Evolutionary conservation across 2,888 invertebrate genomes (phyloP).

Genomic region (Cataglyphis altisquamis): DNA sequence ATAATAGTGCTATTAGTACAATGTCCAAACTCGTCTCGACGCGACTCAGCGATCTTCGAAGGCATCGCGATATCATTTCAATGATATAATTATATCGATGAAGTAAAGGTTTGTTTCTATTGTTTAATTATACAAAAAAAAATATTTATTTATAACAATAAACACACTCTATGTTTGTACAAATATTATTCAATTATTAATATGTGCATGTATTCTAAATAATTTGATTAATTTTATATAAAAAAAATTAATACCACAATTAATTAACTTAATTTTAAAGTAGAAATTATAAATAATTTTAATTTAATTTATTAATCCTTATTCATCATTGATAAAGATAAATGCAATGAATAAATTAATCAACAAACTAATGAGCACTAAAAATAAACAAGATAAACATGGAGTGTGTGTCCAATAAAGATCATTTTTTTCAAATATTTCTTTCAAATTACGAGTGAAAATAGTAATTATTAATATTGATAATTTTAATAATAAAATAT

Average conservation of each 20-base stretch:
- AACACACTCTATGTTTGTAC: neutral
- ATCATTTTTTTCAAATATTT: neutral
- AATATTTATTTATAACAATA: neutral
- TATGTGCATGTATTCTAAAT: neutral
- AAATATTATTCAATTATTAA: conserved; percentile 3
- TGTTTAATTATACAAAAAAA: neutral
- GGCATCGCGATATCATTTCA: conserved; percentile 4
- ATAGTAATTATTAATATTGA: neutral
- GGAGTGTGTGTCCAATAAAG: neutral
- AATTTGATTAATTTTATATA: conserved; percentile 16
- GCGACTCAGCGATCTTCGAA: conserved; percentile 27
- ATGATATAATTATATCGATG: conserved; percentile 9
- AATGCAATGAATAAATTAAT: neutral
- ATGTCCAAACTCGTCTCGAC: conserved; percentile 19
- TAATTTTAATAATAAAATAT: neutral
- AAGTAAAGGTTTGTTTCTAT: neutral
- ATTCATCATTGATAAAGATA: neutral
- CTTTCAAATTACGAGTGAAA: neutral
- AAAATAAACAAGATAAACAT: neutral
- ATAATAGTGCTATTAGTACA: conserved; percentile 19
- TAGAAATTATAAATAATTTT: neutral
- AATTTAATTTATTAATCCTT: neutral
- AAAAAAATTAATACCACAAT: neutral
- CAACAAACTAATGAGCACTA: neutral
- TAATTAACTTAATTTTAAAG: neutral